phyloP scores from a whole-genome alignment of 2,113 vertebrate genomes.

The Narcine bancroftii region DNA sequence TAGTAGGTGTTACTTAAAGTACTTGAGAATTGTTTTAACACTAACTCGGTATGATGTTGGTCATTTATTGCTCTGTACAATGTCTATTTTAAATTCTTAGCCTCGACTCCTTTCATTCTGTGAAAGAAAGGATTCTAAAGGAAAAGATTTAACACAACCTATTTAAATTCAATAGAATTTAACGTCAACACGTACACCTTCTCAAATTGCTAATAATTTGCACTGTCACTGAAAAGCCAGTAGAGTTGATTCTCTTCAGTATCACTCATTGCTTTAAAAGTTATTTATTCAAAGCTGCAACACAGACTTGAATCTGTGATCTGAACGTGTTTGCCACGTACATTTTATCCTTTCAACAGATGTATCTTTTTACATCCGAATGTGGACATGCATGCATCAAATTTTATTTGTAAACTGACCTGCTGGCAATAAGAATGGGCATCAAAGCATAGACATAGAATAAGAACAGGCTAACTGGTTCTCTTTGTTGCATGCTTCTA shows the following conservation, averaged over 20 bases:
- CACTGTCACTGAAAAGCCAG: neutral
- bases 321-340: conserved; percentile 7
- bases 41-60: neutral
- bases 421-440: neutral
- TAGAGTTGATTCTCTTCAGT: neutral
- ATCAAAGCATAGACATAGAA: neutral
- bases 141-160: neutral
- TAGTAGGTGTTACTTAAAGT: neutral
- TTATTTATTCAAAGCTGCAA: neutral
- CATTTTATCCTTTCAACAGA: conserved; percentile 10
- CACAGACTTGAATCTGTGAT: neutral
- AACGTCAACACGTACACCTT: neutral
- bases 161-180: neutral
- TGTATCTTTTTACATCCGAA: neutral
- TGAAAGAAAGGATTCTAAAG: neutral
- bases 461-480: neutral
- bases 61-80: neutral
- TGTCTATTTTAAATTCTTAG: neutral
- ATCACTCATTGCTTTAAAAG: neutral
- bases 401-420: conserved; percentile 6
- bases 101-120: neutral
- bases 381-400: conserved; percentile 9
- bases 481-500: neutral
- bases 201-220: neutral
- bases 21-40: neutral